Evolutionary conservation across 2,888 invertebrate species (phyloP).

Genomic region (Diaphora mendica): DNA sequence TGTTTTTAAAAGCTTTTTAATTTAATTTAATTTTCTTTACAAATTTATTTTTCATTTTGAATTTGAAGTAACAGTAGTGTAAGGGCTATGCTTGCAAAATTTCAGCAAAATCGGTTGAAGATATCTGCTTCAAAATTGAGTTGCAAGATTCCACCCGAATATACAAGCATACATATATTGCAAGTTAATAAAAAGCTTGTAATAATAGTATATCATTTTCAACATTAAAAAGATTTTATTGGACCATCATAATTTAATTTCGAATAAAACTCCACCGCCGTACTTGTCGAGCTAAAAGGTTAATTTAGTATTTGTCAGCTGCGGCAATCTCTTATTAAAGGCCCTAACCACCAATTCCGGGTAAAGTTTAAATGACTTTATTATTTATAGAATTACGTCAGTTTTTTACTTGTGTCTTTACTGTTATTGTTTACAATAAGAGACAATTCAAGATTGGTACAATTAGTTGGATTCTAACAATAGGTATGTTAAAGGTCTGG

Average conservation of each 20-base stretch:
- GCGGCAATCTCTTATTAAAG: constrained; percentile 38
- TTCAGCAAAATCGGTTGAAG: too few relatives aligned
- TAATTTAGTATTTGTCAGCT: constrained; percentile 73
- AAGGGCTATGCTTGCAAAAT: too few relatives aligned
- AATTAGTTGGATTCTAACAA: neutral
- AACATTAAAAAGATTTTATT: neutral
- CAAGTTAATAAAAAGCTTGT: too few relatives aligned
- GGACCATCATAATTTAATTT: constrained; percentile 58
- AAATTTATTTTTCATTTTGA: too few relatives aligned
- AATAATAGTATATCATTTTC: too few relatives aligned
- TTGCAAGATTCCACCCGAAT: too few relatives aligned
- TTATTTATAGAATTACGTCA: neutral
- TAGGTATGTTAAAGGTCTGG: neutral
- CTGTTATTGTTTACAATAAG: neutral
- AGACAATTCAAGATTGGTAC: neutral
- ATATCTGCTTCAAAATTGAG: too few relatives aligned
- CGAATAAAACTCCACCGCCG: constrained; percentile 54
- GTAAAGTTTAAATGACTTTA: neutral
- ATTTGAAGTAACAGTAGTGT: too few relatives aligned
- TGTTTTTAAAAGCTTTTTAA: too few relatives aligned
- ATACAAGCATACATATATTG: too few relatives aligned
- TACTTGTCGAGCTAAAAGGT: constrained; percentile 64
- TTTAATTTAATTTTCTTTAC: too few relatives aligned
- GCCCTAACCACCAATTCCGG: constrained; percentile 43
- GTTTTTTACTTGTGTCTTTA: neutral